Evolutionary conservation across 2,113 vertebrate species (phyloP).

Genomic region (Cromileptes altivelis): DNA sequence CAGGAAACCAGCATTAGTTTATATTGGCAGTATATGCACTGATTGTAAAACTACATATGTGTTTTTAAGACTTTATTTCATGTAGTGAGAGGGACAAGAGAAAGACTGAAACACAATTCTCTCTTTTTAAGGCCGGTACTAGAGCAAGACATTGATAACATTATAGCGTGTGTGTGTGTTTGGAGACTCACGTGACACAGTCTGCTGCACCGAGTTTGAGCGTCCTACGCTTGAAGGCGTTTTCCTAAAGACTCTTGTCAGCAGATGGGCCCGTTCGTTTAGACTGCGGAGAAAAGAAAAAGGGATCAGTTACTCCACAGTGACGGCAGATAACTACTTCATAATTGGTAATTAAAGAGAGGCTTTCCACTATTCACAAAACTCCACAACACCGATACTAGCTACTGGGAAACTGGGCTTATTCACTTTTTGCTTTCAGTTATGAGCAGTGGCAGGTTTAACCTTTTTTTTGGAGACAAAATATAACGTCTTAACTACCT

Average conservation of each 20-base stretch:
- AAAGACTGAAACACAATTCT: background rate
- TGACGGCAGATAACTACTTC: background rate
- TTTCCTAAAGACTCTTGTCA: conserved; percentile 97
- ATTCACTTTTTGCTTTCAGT: background rate
- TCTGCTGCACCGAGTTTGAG: conserved; percentile 94
- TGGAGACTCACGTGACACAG: conserved; percentile 93
- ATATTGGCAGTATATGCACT: background rate
- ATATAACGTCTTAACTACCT: background rate
- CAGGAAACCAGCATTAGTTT: background rate
- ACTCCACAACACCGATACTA: conserved; percentile 15
- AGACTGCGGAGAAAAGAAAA: conserved; percentile 82
- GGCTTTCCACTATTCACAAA: conserved; percentile 1
- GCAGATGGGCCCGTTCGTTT: conserved; percentile 97
- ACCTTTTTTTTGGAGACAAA: background rate
- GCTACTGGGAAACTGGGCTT: background rate
- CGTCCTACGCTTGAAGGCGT: conserved; percentile 94
- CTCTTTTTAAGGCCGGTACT: background rate
- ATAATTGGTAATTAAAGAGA: conserved; percentile 25
- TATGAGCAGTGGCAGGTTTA: background rate
- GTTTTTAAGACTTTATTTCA: background rate
- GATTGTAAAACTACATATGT: background rate
- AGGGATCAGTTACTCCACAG: conserved; percentile 39
- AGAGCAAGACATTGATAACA: background rate
- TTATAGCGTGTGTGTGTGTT: background rate
- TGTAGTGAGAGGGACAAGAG: background rate